Percentiles rank a stretch among this genome's conserved stretches.
Evolutionary conservation across 2,797 vertebrate species (phyloP).

Genomic region (Takifugu rubripes): DNA sequence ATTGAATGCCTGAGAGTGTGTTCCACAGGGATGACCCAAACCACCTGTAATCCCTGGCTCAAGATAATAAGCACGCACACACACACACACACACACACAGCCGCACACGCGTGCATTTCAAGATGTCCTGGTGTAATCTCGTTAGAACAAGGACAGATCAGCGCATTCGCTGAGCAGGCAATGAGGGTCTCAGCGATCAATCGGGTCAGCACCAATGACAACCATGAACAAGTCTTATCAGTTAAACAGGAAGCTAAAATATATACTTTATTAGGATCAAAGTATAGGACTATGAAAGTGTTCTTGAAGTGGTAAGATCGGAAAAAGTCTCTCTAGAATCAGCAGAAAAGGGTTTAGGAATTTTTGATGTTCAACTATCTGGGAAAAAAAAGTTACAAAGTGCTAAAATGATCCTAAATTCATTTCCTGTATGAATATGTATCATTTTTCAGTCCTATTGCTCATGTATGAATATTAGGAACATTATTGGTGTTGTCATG

Average conservation of each 20-base stretch:
- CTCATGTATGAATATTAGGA: not conserved
- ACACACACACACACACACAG: too few species aligned
- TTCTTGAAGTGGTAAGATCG: too few species aligned
- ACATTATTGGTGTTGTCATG: too few species aligned
- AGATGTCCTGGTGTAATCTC: slow-evolving; percentile 63
- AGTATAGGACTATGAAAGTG: not conserved
- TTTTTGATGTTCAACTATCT: too few species aligned
- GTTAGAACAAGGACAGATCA: slow-evolving; percentile 65
- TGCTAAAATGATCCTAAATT: too few species aligned
- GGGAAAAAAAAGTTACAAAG: too few species aligned
- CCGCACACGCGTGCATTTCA: slow-evolving; percentile 9
- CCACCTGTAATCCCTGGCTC: slow-evolving; percentile 70
- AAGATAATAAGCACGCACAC: slow-evolving; percentile 61
- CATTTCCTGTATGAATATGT: too few species aligned
- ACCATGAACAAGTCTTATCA: not conserved
- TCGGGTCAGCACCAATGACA: slow-evolving; percentile 33
- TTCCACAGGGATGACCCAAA: slow-evolving; percentile 67
- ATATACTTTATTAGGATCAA: not conserved
- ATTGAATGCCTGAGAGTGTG: slow-evolving; percentile 24
- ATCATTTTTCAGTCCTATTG: too few species aligned
- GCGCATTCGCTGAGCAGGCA: slow-evolving; percentile 63
- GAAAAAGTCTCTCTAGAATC: too few species aligned
- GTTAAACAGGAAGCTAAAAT: not conserved
- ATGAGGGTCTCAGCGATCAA: slow-evolving; percentile 49
- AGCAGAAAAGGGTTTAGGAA: too few species aligned